Base-by-base conservation (phyloP, 2,888 invertebrate genomes). In the Cryptophagus acutangulus region DNA sequence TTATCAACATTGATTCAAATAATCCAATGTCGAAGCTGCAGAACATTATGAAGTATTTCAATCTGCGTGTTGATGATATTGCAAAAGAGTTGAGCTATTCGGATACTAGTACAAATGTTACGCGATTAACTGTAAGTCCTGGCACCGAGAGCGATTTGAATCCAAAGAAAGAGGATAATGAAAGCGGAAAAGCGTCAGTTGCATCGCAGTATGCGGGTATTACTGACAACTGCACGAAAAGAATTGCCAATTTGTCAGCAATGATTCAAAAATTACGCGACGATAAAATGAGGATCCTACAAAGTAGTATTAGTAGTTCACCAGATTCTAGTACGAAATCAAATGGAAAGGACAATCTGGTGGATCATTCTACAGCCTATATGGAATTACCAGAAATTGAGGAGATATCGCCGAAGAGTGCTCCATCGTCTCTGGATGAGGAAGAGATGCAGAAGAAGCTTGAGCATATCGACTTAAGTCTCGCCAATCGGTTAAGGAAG, bases 231-330 rank as follows among this genome's bases (percentile, higher is more conserved):
- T 78, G 76, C 38, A 71, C 71, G 0, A 71, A 76, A 45, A 70
- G 77, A 42, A 80, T 81, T 31, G 71, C 73, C 1, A 73, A 75
- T 41, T 57, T 81, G 3, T 71, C 74, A 0, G 71, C 72, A 6
- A 70, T 76, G 53, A 78, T 81, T 9, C 69, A 72, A n/a, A 71
- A 74, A 55, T 73, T 80, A 3, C 71, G 80, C n/a, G 66, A 71
- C 37, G 79, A 80, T 52, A 75, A 75, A 46, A 66, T 71, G 31
- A 67, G 70, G 30, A 64, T 76, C 12, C 57, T 74, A n/a, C 14
- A 29, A 3, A n/a, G n/a, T 13, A 14, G 15, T 14, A 25, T 8
- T 6, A 25, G 14, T 13, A 25, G 24, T 10, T 14, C 36, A n/a
- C 6, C 3, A 15, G 9, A 12, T 12, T 13, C 25, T 9, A 36